Base-by-base conservation (phyloP, 2,113 vertebrate species). In the Seriola aureovittata region DNA sequence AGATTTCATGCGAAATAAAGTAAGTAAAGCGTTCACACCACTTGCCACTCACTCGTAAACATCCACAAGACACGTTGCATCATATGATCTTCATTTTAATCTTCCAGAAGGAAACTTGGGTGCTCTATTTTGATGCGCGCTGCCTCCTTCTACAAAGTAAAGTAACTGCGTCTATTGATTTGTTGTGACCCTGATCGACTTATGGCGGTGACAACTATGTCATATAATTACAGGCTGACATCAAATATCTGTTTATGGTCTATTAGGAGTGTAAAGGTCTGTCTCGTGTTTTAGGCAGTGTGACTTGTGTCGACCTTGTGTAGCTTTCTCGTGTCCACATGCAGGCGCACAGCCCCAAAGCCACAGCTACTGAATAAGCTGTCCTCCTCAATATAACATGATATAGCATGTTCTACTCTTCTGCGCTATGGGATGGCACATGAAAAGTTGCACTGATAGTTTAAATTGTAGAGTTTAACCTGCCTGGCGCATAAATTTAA, bases 1-100 rank as follows among this genome's bases (percentile, higher is more conserved):
- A 84, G 91, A 91, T 93, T 94, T 81, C 90, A 87, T 58, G 81
- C 89, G 71, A 78, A 83, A 92, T 90, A 92, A 95, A 96, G 95
- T 96, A 95, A 95, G 95, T 96, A 89, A 74, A 58, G 75, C 85
- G 82, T 86, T 77, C 65, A n/a, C 76, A 29, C 52, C 75, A 84
- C 87, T 80, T 76, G 76, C 38, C 68, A 54, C 80, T 87, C 78
- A 52, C 68, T 62, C 82, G 38, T 58, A 71, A 67, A 63, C 50
- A 58, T 62, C 40, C 60, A 57, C 65, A 21, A 75, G 64, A 73
- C 80, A 44, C 59, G n/a, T 9, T 32, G 23, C 44, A 75, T 66
- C 76, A n/a, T 59, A 4, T 66, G 19, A 38, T 67, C 2, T 70
- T 79, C 73, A 50, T 86, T 89, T 65, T 71, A 75, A 72, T 34